Percentiles rank a stretch among this genome's conserved stretches.
Evolutionary conservation across 2,888 invertebrate genomes (phyloP).

Genomic region (Cheilosia vulpina): DNA sequence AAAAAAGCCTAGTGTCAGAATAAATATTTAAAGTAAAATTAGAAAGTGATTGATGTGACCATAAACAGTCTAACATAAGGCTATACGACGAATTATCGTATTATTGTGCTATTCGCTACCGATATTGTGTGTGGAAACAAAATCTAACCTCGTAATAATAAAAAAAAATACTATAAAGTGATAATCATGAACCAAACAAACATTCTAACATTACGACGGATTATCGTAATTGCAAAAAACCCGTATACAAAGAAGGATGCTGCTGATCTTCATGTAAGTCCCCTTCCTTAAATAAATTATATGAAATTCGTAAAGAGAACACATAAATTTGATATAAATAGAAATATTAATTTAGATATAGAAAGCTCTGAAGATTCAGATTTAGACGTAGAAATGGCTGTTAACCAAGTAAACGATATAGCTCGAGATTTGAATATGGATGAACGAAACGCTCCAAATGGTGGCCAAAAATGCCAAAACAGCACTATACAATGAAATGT

Average conservation of each 20-base stretch:
- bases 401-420: conserved; percentile 7
- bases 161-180: not conserved
- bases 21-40: not conserved
- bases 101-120: not conserved
- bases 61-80: conserved; percentile 4
- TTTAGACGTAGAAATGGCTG: conserved; percentile 17
- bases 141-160: not conserved
- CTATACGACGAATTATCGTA: conserved; percentile 3
- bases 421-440: not conserved
- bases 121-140: not conserved
- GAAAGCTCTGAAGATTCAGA: not conserved
- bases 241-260: not conserved
- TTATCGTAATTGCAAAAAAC: not conserved
- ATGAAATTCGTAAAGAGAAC: conserved; percentile 6
- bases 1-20: not conserved
- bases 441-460: not conserved
- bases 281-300: not conserved
- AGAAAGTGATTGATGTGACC: not conserved
- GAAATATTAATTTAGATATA: not conserved
- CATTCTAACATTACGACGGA: not conserved
- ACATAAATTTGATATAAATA: conserved; percentile 1
- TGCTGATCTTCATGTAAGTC: not conserved
- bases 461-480: too few relatives aligned
- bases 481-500: too few relatives aligned
- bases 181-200: not conserved